Evolutionary conservation across 1,140 invertebrate species (phyloP).

Genomic region (Dendroctonus valens): DNA sequence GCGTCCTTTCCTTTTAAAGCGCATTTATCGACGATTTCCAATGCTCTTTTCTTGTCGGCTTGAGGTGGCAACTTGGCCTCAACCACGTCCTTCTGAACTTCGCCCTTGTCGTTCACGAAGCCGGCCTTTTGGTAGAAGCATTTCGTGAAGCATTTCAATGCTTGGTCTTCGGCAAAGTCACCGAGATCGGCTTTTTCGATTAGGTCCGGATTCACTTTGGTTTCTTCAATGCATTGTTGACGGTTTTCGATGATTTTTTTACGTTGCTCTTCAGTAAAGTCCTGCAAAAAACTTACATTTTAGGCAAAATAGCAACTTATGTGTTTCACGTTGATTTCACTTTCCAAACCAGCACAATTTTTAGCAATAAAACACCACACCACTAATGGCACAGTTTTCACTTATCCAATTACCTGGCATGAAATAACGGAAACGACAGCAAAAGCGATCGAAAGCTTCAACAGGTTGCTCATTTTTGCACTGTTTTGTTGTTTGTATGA

Average conservation of each 20-base stretch:
- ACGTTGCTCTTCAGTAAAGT: constrained; percentile 33
- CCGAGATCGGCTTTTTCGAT: constrained; percentile 47
- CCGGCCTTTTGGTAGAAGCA: constrained; percentile 48
- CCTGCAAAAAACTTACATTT: constrained; percentile 23
- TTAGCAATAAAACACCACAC: not conserved
- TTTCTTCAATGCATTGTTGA: constrained; percentile 44
- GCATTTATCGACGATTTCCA: constrained; percentile 49
- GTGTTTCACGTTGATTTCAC: not conserved
- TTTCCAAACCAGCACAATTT: constrained; percentile 2
- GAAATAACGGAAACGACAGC: constrained; percentile 12
- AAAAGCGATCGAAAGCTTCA: constrained; percentile 19
- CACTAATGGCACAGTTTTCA: not conserved
- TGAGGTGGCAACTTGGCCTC: constrained; percentile 44
- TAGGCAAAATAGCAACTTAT: not conserved
- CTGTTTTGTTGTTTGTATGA: constrained; percentile 5
- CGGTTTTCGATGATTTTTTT: constrained; percentile 37
- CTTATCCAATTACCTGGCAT: constrained; percentile 21
- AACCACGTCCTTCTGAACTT: constrained; percentile 44
- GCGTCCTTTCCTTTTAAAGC: constrained; percentile 51
- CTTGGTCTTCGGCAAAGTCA: constrained; percentile 42
- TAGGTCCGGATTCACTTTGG: constrained; percentile 42
- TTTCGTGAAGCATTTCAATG: constrained; percentile 45
- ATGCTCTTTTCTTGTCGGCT: constrained; percentile 41
- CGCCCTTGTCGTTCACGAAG: constrained; percentile 44
- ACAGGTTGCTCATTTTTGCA: constrained; percentile 19